Conservation (phyloP, 2,797 vertebrate species). For the Sandelia bainsii region DNA sequence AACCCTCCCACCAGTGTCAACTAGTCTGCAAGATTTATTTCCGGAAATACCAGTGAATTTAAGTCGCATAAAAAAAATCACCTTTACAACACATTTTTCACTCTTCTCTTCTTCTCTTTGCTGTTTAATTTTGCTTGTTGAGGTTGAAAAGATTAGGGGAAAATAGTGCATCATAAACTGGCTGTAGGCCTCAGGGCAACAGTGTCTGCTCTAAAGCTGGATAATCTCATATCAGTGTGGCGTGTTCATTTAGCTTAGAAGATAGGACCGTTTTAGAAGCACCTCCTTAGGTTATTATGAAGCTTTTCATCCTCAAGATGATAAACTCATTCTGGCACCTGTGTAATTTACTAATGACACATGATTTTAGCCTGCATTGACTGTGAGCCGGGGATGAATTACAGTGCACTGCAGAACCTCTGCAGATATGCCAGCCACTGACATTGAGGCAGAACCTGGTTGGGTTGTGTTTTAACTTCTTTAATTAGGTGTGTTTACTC, state of each 20-base stretch:
- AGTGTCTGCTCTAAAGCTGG: slow-evolving; percentile 80
- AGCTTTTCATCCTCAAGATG: slow-evolving; percentile 86
- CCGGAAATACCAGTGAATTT: slow-evolving; percentile 23
- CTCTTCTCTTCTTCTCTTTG: slow-evolving; percentile 54
- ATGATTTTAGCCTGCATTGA: slow-evolving; percentile 82
- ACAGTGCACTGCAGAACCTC: slow-evolving; percentile 59
- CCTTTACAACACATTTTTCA: slow-evolving; percentile 49
- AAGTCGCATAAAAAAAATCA: slow-evolving; percentile 15
- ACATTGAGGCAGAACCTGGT: slow-evolving; percentile 72
- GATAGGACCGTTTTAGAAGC: slow-evolving; percentile 86
- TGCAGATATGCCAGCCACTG: slow-evolving; percentile 63
- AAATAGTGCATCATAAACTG: slow-evolving; percentile 83
- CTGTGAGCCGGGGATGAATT: slow-evolving; percentile 70
- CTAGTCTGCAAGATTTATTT: slow-evolving; percentile 17
- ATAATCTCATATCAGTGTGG: slow-evolving; percentile 88
- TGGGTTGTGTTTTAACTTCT: slow-evolving; percentile 78
- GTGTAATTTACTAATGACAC: slow-evolving; percentile 90
- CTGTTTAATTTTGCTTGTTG: slow-evolving; percentile 75
- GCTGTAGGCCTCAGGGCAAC: slow-evolving; percentile 81
- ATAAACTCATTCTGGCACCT: slow-evolving; percentile 89
- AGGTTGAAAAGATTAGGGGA: slow-evolving; percentile 82
- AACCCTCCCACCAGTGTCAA: slow-evolving; percentile 10
- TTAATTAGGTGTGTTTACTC: slow-evolving; percentile 85
- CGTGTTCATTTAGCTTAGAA: slow-evolving; percentile 88
- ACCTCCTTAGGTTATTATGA: slow-evolving; percentile 88